These are phyloP conservation scores for Xiphophorus maculatus DNA, from an alignment of 2,113 vertebrate genomes.

Conservation along the genomic window DNA sequence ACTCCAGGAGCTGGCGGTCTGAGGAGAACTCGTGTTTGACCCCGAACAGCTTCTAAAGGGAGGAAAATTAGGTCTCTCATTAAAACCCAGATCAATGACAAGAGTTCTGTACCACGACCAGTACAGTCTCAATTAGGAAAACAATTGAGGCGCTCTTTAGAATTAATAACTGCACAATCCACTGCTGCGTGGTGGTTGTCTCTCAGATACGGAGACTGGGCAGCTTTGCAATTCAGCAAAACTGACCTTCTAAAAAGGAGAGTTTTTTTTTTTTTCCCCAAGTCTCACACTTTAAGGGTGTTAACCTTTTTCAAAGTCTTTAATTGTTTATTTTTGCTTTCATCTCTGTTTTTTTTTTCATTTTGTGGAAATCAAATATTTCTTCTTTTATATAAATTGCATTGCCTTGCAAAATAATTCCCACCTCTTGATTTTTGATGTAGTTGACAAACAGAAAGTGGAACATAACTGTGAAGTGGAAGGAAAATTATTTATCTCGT, in stretches of 20 bases:
- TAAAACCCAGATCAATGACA: slow-evolving; percentile 76
- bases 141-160: slow-evolving; percentile 62
- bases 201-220: slow-evolving; percentile 36
- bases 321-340: not conserved
- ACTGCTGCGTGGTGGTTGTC: slow-evolving; percentile 23
- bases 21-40: slow-evolving; percentile 59
- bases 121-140: slow-evolving; percentile 62
- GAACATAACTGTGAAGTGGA: too few relatives aligned
- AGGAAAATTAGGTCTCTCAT: slow-evolving; percentile 74
- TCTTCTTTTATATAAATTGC: too few relatives aligned
- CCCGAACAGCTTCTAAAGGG: slow-evolving; percentile 61
- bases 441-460: too few relatives aligned
- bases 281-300: too few relatives aligned
- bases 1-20: slow-evolving; percentile 56
- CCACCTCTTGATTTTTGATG: too few relatives aligned
- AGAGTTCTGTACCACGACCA: slow-evolving; percentile 40
- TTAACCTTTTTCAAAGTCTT: not conserved
- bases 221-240: slow-evolving; percentile 20
- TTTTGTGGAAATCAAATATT: too few relatives aligned
- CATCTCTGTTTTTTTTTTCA: too few relatives aligned
- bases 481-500: too few relatives aligned
- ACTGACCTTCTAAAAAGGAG: not conserved
- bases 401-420: too few relatives aligned
- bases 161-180: slow-evolving; percentile 57
- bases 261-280: too few relatives aligned